Evolutionary conservation across 1,140 invertebrate species (phyloP), one percentile per base, ranked within the genome.

Genomic region (Drosophila quadrilineata): DNA sequence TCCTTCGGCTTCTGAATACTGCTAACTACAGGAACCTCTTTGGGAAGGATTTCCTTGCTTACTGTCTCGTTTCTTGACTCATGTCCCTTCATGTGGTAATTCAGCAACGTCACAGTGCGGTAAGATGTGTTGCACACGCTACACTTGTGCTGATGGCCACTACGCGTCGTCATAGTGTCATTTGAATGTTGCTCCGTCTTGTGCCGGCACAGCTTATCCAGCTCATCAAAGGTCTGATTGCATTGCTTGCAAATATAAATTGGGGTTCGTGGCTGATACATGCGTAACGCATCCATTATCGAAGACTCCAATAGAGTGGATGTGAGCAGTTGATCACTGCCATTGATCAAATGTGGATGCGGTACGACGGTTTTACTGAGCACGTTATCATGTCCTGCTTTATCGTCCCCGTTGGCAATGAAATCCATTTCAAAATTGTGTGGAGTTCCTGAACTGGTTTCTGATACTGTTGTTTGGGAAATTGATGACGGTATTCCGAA

Each of bases 61-160:
- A 88, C 3, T 58, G 29, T 6, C 54, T 62, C 41, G 24, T 72
- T 84, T 0, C 60, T 46, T 0, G 19, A 22, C 6, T 56, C 21
- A 53, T 88, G 87, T 0, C 71, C 65, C 29, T 88, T 85, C 66
- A 85, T 76, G 9, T 88, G 87, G 24, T 80, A 86, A 33, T 86
- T 71, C 0, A 85, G 43, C 33, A 85, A 38, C 2, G 80, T 71
- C 3, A 71, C 17, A 4, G 80, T 86, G 2, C 79, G 75, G 26
- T 68, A 85, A 6, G 70, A 53, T 1, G 60, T 62, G 12, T 62
- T 68, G 16, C 79, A 85, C 9, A 71, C 65, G 2, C 49, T 24
- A 38, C 79, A 85, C 43, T 75, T 69, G 57, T 79, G 75, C 16
- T 75, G 50, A 9, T 58, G 58, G 8, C 29, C 48, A 21, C 24